Conservation (phyloP, 2,113 vertebrate species). For the Okapia johnstoni region DNA sequence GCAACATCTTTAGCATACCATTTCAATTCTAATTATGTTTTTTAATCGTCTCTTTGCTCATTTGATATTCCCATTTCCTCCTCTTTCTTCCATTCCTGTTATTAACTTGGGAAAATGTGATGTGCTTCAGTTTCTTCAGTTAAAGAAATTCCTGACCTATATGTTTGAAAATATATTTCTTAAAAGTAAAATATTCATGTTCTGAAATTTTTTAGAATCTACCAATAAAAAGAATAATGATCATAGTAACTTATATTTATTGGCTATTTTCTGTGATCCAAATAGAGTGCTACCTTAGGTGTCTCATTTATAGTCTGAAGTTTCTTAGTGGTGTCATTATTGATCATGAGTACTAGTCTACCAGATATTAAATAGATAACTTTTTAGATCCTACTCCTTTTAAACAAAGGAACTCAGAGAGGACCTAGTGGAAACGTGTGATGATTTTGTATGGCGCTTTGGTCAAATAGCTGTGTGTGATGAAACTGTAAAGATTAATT, state of each 20-base stretch:
- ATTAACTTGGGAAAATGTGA: background rate
- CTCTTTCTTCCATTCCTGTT: background rate
- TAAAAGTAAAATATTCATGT: conserved; percentile 12
- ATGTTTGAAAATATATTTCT: background rate
- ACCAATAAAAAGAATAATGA: background rate
- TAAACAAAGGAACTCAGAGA: background rate
- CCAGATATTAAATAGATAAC: background rate
- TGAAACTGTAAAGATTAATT: background rate
- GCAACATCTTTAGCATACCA: background rate
- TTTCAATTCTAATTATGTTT: conserved; percentile 7
- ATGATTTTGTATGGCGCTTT: background rate
- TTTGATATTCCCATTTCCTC: background rate
- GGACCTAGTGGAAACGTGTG: background rate
- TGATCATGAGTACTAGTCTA: background rate
- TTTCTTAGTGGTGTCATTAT: background rate
- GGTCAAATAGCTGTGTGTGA: background rate
- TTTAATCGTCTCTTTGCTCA: background rate
- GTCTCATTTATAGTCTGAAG: background rate
- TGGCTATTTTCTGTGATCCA: background rate
- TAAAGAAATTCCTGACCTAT: background rate
- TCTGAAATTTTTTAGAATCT: background rate
- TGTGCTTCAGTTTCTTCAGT: background rate
- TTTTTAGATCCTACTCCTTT: background rate
- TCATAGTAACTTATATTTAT: background rate
- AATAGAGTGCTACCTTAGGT: background rate